Base-by-base conservation (phyloP, 2,888 invertebrate genomes). In the Coelopa pilipes region DNA sequence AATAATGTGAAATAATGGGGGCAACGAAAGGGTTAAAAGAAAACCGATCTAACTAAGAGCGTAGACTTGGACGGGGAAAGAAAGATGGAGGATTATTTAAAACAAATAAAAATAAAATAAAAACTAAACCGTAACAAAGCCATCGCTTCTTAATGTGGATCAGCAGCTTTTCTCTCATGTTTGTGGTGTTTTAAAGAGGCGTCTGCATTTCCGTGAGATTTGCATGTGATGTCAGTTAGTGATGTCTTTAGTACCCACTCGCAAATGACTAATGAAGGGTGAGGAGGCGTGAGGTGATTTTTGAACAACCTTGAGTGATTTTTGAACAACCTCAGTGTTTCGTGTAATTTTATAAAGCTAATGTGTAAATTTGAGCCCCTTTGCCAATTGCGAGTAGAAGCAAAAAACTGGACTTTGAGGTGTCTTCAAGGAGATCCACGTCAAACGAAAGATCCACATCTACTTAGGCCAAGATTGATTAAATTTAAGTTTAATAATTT, bases 21-120 rank as follows among this genome's bases (percentile, higher is more conserved):
- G 75, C 75, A 75, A 75, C 72, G 15, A n/a, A 75, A 75, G 59
- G 59, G 11, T 47, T 55, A 70, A 24, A 57, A n/a, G 45, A 63
- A 34, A 63, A 67, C 13, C 62, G 15, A 34, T 60, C n/a, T 7
- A 34, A 34, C 34, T 34, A 2, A 34, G 34, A 34, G 7, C 34
- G 2, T 34, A 7, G 34, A 7, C 34, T 34, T 2, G 34, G 34
- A 34, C 34, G 34, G 34, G 66, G 17, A 49, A 62, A 17, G 59
- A 70, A 66, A 59, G 10, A 69, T 34, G 4, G 34, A 34, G 34
- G 15, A 59, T 50, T 49, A n/a, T 57, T 53, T 45, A 9, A 55
- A 59, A 45, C 47, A 68, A 72, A 53, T 65, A 19, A 19, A 19
- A 59, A 45, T 50, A 55, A 63, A 57, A 53, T 9, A 21, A 55